Base-by-base conservation (phyloP, 2,797 vertebrate genomes). In the Sebastiscus albofasciatus region DNA sequence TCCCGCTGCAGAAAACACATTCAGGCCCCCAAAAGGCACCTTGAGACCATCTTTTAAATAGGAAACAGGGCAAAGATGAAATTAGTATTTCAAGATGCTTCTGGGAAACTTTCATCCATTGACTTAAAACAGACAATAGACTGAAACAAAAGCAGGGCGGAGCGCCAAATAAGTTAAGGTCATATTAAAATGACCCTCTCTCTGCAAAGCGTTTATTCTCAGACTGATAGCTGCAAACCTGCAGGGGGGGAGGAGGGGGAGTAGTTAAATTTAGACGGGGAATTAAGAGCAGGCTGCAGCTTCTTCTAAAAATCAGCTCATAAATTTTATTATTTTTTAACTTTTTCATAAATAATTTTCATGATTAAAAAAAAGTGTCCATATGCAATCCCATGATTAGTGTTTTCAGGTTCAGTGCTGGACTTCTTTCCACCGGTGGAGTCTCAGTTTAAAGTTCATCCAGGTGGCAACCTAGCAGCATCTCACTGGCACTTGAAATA, bases 211-310 rank as follows among this genome's bases (percentile, higher is more conserved):
- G 34, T 29, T 76, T 52, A 20, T 66, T 75, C n/a, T 68, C 61
- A 64, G 11, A 75, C 39, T 39, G 65, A 77, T 36, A 91, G 93
- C 92, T 87, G 76, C 92, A 60, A 83, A 87, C 91, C 93, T 92
- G 90, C 94, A 92, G 20, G 55, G 29, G 74, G 46, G 8, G 0
- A 1, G 1, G 33, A 1, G 33, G n/a, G 12, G 64, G 9, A 66
- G 39, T 29, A 6, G 61, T 77, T 52, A 24, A 6, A 36, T 83
- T 79, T 54, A 75, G 10, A 22, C 31, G 56, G 75, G 60, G 34
- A 64, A 71, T 72, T 87, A 92, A 85, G 91, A 90, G 93, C 93
- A 91, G 94, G 93, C 56, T 76, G 89, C 78, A 93, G 91, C 90
- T 85, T 75, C 36, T 82, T 89, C 87, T 90, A 92, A 95, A 94